Conservation (phyloP, 1,140 invertebrate species). For the Aphaenogaster floridana region DNA sequence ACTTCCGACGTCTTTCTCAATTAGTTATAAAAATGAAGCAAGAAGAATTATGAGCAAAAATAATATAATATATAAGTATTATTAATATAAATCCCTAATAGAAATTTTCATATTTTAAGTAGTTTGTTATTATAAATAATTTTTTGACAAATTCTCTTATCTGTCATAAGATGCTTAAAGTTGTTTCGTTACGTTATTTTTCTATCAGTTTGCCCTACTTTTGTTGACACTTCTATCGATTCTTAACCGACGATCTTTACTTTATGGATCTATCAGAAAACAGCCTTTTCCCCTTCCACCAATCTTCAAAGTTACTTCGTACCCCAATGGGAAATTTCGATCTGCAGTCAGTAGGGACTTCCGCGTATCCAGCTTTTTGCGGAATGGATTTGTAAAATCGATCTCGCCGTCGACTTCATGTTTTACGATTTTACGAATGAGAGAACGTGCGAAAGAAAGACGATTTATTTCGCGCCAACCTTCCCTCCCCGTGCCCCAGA, state of each 20-base stretch:
- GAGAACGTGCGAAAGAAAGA: constrained; percentile 55
- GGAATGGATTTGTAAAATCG: constrained; percentile 74
- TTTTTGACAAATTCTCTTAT: not conserved
- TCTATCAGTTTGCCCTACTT: constrained; percentile 1
- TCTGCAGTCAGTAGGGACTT: constrained; percentile 17
- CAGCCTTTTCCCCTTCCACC: not conserved
- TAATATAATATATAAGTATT: not conserved
- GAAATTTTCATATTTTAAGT: not conserved
- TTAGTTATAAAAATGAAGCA: not conserved
- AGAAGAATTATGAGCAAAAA: not conserved
- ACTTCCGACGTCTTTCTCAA: not conserved
- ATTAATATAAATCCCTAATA: not conserved
- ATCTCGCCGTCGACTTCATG: constrained; percentile 71
- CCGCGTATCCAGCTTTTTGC: constrained; percentile 64
- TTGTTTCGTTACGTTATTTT: not conserved
- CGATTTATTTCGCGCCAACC: constrained; percentile 72
- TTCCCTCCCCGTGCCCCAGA: constrained; percentile 35
- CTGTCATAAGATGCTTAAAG: not conserved
- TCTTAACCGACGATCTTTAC: not conserved
- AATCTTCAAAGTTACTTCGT: constrained; percentile 19
- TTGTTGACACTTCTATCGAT: constrained; percentile 14
- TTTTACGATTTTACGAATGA: constrained; percentile 68
- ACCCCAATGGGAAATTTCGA: constrained; percentile 34
- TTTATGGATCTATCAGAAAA: constrained; percentile 36
- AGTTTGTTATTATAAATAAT: not conserved